Base-by-base conservation (phyloP, 2,888 invertebrate genomes). In the Melipona bicolor region DNA sequence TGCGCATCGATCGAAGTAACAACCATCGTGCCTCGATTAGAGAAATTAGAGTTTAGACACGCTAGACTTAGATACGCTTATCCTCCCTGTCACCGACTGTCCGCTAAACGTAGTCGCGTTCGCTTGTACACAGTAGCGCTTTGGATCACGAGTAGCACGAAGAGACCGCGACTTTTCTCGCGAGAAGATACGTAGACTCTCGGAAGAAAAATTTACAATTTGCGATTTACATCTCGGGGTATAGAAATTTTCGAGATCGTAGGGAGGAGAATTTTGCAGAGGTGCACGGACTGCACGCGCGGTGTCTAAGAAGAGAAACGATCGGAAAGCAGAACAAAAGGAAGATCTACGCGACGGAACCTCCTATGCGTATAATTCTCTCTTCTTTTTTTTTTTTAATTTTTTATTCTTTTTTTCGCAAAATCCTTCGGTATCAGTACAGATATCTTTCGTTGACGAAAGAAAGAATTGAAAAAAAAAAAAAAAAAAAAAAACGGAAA, bases 61-160 rank as follows among this genome's bases (percentile, higher is more conserved):
- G 82, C 80, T 88, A 88, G 84, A 85, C 70, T 88, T 43, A 43
- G 43, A 89, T 84, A 15, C 65, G 90, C 90, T 87, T 89, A 62
- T 62, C 70, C 70, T 67, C 68, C 80, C 81, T 84, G 68, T 84
- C 84, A 88, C 84, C 72, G 73, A 79, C 69, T 32, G 4, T 81
- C 82, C 61, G 85, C 84, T 83, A 86, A 43, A 61, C 75, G 75
- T 89, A 87, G 87, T 78, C 67, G 80, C 84, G 80, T 83, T 56
- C 76, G 84, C 85, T 83, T 81, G 11, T 67, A 85, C 84, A 84
- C 81, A 36, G 78, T 84, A 84, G 64, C 64, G 36, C 43, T 65
- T 82, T 84, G 78, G 64, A 83, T 89, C 81, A 77, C 88, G 77
- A 84, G 32, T 69, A 71, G 87, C 86, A 87, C 89, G 65, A 32